Evolutionary conservation across 2,888 invertebrate species (phyloP), one percentile per base, ranked within the genome.

Genomic region (Synergus laeviventris): DNA sequence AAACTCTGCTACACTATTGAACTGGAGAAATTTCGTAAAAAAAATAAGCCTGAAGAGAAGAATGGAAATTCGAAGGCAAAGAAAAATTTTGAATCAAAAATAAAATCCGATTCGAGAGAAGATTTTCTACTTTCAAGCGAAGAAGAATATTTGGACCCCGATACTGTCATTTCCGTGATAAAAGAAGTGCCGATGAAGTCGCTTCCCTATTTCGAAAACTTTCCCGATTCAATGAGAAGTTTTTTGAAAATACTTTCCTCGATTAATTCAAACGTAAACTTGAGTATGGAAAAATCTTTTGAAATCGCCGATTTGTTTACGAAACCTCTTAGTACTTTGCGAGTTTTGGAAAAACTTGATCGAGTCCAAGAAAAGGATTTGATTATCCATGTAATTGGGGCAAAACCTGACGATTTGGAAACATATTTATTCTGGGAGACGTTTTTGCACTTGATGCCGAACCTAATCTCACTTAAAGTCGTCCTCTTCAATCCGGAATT

Each of bases 1-100:
- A 31, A 70, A 70, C 70, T 70, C 31, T 70, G 70, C 31, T 49
- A 70, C 49, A 24, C 9, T 4, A 14, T 70, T 11, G 70, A 49
- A 5, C 18, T 45, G n/a, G 70, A 54, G 49, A 12, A 64, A 8
- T 31, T 49, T 70, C 21, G 4, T 3, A 16, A 14, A 8, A 38
- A 18, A 18, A 64, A 21, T 1, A 42, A 39, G 14, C 21, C 12
- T 8, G 39, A 4, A 1, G 21, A 39, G 18, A 39, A 42, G 16
- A 39, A 42, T 24, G 14, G 42, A 18, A 21, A 64, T 14, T 42
- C 39, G 4, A 42, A 14, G 31, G 16, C 14, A 60, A 60, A 14
- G 14, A 16, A 45, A 7, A 45, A 45, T 9, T 45, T 21, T 4
- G 1, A 39, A 14, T 18, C 18, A 0, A 21, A 42, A 12, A 42